phyloP scores from a whole-genome alignment of 1,140 invertebrate species.

The Trichogramma pretiosum region DNA sequence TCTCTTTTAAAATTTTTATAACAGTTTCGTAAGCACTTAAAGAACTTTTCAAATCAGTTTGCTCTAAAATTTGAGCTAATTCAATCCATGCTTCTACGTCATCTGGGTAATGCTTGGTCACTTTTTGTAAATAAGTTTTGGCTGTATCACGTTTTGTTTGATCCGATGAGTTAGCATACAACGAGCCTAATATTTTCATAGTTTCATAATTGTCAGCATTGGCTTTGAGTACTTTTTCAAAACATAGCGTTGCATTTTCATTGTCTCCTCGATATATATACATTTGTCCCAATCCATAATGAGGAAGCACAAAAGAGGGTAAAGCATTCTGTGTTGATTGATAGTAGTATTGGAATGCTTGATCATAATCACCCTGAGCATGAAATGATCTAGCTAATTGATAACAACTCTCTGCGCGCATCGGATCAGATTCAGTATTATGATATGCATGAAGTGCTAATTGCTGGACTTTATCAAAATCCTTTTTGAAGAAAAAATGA shows the following conservation, averaged over 20 bases:
- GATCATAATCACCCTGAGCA: conserved; percentile 91
- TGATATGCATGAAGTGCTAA: conserved; percentile 95
- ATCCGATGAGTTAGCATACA: conserved; percentile 87
- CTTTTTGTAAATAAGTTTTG: conserved; percentile 80
- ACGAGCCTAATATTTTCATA: conserved; percentile 96
- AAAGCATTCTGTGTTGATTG: conserved; percentile 97
- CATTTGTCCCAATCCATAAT: conserved; percentile 98
- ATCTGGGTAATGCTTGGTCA: conserved; percentile 95
- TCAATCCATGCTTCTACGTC: conserved; percentile 99
- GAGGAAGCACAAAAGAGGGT: conserved; percentile 88
- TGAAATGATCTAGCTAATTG: conserved; percentile 94
- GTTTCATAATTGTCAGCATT: conserved; percentile 98
- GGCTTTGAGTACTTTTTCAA: conserved; percentile 96
- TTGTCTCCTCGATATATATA: conserved; percentile 95
- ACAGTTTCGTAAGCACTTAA: conserved; percentile 92
- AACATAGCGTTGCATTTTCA: conserved; percentile 96
- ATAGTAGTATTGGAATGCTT: conserved; percentile 99
- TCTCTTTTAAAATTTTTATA: conserved; percentile 85
- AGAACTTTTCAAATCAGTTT: conserved; percentile 79
- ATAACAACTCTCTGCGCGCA: conserved; percentile 98
- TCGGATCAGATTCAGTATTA: conserved; percentile 98
- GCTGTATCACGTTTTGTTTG: conserved; percentile 88
- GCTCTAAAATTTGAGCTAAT: conserved; percentile 94
- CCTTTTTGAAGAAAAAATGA: conserved; percentile 99
- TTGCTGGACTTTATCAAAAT: conserved; percentile 93